These are phyloP conservation scores for Drosophila punjabiensis DNA, from an alignment of 1,140 invertebrate genomes.

Conservation along the genomic window DNA sequence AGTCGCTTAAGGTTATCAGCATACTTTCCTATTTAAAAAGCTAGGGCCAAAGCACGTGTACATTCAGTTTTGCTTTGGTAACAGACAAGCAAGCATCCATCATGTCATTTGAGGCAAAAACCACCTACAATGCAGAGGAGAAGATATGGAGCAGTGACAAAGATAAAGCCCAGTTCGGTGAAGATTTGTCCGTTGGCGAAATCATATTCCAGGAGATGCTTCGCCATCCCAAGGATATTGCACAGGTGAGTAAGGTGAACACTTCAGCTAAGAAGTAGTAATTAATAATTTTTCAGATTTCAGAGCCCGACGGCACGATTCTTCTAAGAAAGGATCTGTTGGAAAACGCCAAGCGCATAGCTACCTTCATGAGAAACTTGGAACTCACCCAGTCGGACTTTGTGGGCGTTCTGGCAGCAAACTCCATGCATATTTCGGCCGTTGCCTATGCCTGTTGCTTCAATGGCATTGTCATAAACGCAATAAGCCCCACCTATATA, in stretches of 20 bases:
- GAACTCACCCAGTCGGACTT: slow-evolving; percentile 18
- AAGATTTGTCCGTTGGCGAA: slow-evolving; percentile 33
- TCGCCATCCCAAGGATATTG: slow-evolving; percentile 27
- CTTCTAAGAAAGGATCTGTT: slow-evolving; percentile 23
- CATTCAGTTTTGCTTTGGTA: background rate
- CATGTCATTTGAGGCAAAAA: slow-evolving; percentile 19
- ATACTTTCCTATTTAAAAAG: background rate
- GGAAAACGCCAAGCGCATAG: slow-evolving; percentile 30
- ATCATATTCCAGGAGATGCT: slow-evolving; percentile 38
- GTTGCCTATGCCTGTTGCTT: slow-evolving; percentile 63
- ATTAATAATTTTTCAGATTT: slow-evolving; percentile 12
- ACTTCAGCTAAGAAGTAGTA: accelerated
- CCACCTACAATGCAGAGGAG: slow-evolving; percentile 7
- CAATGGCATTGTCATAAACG: slow-evolving; percentile 55
- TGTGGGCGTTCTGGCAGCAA: slow-evolving; percentile 59
- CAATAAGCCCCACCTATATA: slow-evolving; percentile 17
- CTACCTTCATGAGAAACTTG: slow-evolving; percentile 17
- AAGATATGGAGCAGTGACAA: slow-evolving; percentile 25
- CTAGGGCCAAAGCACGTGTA: background rate
- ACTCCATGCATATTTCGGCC: slow-evolving; percentile 48
- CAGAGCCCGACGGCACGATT: slow-evolving; percentile 28
- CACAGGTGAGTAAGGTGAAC: slow-evolving; percentile 10
- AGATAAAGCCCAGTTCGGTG: background rate
- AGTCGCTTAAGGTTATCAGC: background rate
- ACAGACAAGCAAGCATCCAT: background rate